These are phyloP conservation scores for Chlorodrepanis virens DNA, from an alignment of 2,113 vertebrate species.

Conservation along the genomic window DNA sequence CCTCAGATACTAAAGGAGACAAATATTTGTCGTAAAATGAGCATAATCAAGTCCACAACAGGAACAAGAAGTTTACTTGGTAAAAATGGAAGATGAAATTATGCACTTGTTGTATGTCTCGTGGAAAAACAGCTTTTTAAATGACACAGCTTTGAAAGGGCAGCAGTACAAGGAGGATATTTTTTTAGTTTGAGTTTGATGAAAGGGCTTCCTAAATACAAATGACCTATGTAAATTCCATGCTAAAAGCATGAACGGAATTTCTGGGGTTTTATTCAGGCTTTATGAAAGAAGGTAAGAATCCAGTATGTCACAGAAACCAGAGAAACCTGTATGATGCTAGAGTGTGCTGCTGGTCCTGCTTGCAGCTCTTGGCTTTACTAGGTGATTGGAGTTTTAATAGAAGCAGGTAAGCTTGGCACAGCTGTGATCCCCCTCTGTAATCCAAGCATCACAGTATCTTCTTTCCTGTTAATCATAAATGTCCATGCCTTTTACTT, in stretches of 20 bases:
- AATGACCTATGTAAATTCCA: not conserved
- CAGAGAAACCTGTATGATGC: not conserved
- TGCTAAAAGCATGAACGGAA: not conserved
- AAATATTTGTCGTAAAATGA: not conserved
- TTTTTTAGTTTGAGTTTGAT: not conserved
- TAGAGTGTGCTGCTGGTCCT: not conserved
- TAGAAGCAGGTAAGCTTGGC: not conserved
- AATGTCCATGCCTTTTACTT: not conserved
- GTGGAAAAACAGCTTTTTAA: not conserved
- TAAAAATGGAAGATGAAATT: conserved; percentile 4
- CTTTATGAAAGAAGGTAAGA: not conserved
- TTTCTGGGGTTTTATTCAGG: not conserved
- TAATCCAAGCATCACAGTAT: not conserved
- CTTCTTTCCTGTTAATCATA: not conserved
- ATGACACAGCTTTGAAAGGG: not conserved
- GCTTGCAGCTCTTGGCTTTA: not conserved
- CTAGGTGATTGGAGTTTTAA: not conserved
- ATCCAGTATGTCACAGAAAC: not conserved
- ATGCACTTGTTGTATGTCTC: not conserved
- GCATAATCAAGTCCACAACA: not conserved
- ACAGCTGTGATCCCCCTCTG: not conserved
- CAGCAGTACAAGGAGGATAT: not conserved
- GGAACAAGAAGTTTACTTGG: not conserved
- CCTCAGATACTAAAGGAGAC: not conserved
- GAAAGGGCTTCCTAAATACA: not conserved